Base-by-base conservation (phyloP, 2,113 vertebrate genomes). In the Hyperopisus bebe region DNA sequence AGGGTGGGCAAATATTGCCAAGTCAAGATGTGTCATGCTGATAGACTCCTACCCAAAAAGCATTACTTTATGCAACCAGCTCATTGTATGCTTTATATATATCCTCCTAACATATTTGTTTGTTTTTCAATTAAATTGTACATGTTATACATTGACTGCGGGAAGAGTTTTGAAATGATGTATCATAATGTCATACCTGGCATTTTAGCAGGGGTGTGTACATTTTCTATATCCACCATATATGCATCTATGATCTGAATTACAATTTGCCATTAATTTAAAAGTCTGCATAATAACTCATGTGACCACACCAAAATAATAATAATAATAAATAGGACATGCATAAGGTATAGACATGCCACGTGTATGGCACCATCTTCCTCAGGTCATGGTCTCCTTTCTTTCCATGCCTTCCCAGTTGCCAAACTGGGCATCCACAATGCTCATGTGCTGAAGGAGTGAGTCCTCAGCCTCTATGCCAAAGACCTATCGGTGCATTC, bases 401-500 rank as follows among this genome's bases (percentile, higher is more conserved):
- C 4, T 35, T 53, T 55, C 5, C 47, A 87, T 35, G 15, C 31
- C 39, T 35, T 19, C 11, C 70, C 1, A 15, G 17, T 84, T 48
- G 24, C 19, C 24, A 85, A 11, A 27, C n/a, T 46, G 46, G 46
- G 4, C 27, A 51, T 88, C 3, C 42, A 88, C 42, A 55, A 55
- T 39, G 9, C 31, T 58, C 9, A 35, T 35, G 31, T 58, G 27
- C 39, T 48, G 35, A 89, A 87, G 58, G 3, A 55, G 3, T 42
- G 10, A 39, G n/a, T 24, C 8, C 83, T 44, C 66, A 87, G 84
- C 86, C 74, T 90, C 86, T 21, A 74, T 86, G 66, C 87, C n/a
- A 77, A 88, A 91, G 92, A 93, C 91, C 92, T 90, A 88, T 51
- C 51, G 9, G 35, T 88, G 39, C 51, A 62, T 58, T 88, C 39